Evolutionary conservation across 1,140 invertebrate genomes (phyloP).

Genomic region (Drosophila busckii): DNA sequence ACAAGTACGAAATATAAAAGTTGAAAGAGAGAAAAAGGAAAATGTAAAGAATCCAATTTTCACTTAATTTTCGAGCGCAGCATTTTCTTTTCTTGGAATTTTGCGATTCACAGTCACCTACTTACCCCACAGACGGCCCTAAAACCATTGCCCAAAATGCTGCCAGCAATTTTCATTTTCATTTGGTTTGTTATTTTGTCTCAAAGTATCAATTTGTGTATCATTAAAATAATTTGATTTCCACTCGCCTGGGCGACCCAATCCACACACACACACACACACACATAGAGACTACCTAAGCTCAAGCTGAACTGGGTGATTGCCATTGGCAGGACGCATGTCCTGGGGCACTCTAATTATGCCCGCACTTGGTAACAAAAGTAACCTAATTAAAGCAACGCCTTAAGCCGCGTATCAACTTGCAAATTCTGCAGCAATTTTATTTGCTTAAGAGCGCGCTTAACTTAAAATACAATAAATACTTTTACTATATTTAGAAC

Average conservation of each 20-base stretch:
- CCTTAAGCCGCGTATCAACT: too few species aligned
- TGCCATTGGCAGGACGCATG: too few species aligned
- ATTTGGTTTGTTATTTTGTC: constrained; percentile 72
- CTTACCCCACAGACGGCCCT: not conserved
- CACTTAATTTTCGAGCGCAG: constrained; percentile 61
- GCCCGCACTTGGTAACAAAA: constrained; percentile 18
- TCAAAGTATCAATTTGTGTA: constrained; percentile 77
- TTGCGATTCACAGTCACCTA: constrained; percentile 9
- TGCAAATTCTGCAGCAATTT: too few species aligned
- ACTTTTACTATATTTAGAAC: too few species aligned
- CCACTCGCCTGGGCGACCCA: constrained; percentile 47
- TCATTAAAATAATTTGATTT: constrained; percentile 77
- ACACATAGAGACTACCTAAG: not conserved
- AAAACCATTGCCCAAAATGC: constrained; percentile 49
- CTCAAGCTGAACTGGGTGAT: not conserved
- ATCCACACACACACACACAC: constrained; percentile 15
- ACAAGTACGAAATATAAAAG: not conserved
- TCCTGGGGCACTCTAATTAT: constrained; percentile 52
- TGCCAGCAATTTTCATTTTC: constrained; percentile 67
- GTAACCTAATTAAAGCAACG: constrained; percentile 38
- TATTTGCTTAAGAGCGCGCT: too few species aligned
- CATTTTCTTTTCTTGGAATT: constrained; percentile 46
- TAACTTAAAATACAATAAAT: too few species aligned
- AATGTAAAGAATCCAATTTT: constrained; percentile 69
- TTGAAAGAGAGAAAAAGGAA: constrained; percentile 17